These are phyloP conservation scores for Nycteola revayana DNA, from an alignment of 2,888 invertebrate species.

Conservation along the genomic window DNA sequence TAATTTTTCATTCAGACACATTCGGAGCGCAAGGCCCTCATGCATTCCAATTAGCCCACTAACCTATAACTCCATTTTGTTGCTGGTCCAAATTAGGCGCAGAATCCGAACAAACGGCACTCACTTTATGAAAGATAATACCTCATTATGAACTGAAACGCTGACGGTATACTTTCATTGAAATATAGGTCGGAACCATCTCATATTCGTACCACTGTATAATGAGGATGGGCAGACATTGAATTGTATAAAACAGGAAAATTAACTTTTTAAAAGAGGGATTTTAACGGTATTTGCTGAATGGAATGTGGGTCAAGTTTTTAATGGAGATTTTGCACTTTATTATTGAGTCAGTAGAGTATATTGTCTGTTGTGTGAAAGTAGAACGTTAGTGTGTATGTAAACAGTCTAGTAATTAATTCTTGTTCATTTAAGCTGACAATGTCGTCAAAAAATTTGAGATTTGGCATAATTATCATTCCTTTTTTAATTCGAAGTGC, in stretches of 20 bases:
- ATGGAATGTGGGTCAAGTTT: conserved; percentile 28
- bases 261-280: conserved; percentile 47
- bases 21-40: too few relatives aligned
- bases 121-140: conserved; percentile 31
- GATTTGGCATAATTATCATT: too few relatives aligned
- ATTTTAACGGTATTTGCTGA: conserved; percentile 28
- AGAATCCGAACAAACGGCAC: conserved; percentile 13
- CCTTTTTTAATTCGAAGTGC: too few relatives aligned
- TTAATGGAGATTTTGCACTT: not conserved
- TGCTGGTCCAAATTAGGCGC: conserved; percentile 6
- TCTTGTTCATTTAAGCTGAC: too few relatives aligned
- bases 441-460: too few relatives aligned
- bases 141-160: conserved; percentile 41
- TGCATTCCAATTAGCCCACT: not conserved
- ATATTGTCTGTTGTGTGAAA: too few relatives aligned
- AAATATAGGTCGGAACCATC: conserved; percentile 49
- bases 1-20: too few relatives aligned
- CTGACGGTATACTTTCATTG: conserved; percentile 34
- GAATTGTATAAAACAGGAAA: conserved; percentile 52
- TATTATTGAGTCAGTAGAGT: conserved; percentile 22
- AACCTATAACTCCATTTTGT: not conserved
- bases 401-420: too few relatives aligned
- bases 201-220: conserved; percentile 43
- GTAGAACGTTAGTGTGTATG: too few relatives aligned
- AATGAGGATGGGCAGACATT: conserved; percentile 49